Base-by-base conservation (phyloP, 2,113 vertebrate genomes). In the Mesoclemmys tuberculata region DNA sequence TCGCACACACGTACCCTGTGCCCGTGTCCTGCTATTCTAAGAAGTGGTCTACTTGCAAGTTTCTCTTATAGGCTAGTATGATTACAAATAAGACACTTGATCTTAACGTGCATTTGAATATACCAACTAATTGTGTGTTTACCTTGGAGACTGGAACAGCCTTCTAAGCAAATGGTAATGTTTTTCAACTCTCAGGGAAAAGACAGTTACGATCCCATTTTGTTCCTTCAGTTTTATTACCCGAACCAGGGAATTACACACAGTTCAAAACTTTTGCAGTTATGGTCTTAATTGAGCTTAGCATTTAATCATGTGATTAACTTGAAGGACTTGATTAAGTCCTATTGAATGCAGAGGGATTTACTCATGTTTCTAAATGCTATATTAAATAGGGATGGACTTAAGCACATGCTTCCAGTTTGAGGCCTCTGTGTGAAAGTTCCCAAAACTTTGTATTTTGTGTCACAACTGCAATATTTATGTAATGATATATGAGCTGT, bases 291-390 rank as follows among this genome's bases (percentile, higher is more conserved):
- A 84, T 79, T 81, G 49, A 92, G n/a, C n/a, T 44, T 49, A 18
- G 2, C 75, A 61, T 81, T 93, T 64, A 94, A 87, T 48, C 44
- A 27, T 9, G 10, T n/a, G 31, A 9, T 71, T n/a, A 38, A 58
- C 35, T 75, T 85, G 58, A 93, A 91, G 19, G 82, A 79, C 24
- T 94, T 89, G 91, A 81, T 19, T 87, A 77, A 90, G 81, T 87
- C 18, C 41, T 91, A 0, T 0, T 89, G 74, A 77, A 81, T 19
- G 80, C 44, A 51, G 41, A 52, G 10, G 41, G 4, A 2, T 14
- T 31, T 38, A n/a, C 41, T 5, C 80, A 1, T 21, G 14, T 93
- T 18, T 3, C 11, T 35, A 77, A 90, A n/a, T 90, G 68, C 61
- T 8, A 1, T 71, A 26, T 79, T 87, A 92, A 12, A 9, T 79